phyloP scores from a whole-genome alignment of 2,113 vertebrate species.

The Dolichallabes microphthalmus region DNA sequence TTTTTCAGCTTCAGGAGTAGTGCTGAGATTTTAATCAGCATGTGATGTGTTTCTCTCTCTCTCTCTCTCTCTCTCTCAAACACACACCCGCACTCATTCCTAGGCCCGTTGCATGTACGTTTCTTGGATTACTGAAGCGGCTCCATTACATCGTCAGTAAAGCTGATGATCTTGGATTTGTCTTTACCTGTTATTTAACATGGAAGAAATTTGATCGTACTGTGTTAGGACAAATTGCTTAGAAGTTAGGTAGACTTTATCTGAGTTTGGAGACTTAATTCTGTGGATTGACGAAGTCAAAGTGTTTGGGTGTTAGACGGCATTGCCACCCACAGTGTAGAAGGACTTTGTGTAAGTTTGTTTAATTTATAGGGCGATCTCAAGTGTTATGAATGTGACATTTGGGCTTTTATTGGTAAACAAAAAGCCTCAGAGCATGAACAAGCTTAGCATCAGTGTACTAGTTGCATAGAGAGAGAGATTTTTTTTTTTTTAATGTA shows the following conservation, averaged over 20 bases:
- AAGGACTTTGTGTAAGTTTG: background rate
- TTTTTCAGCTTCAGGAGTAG: background rate
- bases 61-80: background rate
- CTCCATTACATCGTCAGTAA: background rate
- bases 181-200: background rate
- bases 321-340: background rate
- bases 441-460: too few species aligned
- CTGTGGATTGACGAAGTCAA: background rate
- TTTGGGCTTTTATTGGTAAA: too few species aligned
- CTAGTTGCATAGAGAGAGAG: too few species aligned
- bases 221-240: background rate
- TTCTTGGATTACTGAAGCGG: background rate
- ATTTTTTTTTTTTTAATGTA: too few species aligned
- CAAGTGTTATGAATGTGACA: too few species aligned
- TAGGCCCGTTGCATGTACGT: background rate
- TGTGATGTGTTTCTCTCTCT: background rate
- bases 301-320: background rate
- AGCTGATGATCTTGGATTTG: background rate
- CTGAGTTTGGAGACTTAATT: background rate
- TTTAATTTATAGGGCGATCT: too few species aligned
- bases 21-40: background rate
- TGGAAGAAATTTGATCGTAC: background rate
- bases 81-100: background rate
- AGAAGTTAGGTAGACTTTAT: background rate
- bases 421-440: too few species aligned